Conservation (phyloP, 2,113 vertebrate genomes). For the Rhabdornis inornatus region DNA sequence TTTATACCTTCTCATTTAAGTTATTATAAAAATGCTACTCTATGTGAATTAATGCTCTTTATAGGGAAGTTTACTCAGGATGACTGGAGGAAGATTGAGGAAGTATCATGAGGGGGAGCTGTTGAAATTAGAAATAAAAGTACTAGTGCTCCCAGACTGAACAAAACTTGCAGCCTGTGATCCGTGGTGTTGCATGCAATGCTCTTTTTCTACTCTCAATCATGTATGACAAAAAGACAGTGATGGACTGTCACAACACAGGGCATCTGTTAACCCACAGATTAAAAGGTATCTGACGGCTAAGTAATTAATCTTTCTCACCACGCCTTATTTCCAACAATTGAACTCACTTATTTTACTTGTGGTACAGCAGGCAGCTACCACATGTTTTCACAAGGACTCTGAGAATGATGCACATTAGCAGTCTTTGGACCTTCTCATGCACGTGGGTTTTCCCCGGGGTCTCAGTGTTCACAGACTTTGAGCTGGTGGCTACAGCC, state of each 20-base stretch:
- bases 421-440: not conserved
- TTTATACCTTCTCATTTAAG: not conserved
- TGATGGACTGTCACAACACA: accelerated
- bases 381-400: not conserved
- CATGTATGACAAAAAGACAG: not conserved
- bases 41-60: not conserved
- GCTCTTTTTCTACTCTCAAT: not conserved
- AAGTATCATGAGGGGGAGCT: not conserved
- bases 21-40: not conserved
- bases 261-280: not conserved
- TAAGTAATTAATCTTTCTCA: not conserved
- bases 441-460: accelerated
- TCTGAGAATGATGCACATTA: not conserved
- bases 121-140: slow-evolving; percentile 2
- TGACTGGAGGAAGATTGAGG: not conserved
- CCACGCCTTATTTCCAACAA: not conserved
- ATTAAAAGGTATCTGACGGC: not conserved
- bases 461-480: not conserved
- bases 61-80: not conserved
- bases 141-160: not conserved
- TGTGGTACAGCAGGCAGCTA: not conserved
- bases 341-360: not conserved
- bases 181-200: not conserved
- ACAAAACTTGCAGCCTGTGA: not conserved
- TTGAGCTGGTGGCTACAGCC: not conserved